phyloP scores from a whole-genome alignment of 1,140 invertebrate genomes.

The Agrilus planipennis region DNA sequence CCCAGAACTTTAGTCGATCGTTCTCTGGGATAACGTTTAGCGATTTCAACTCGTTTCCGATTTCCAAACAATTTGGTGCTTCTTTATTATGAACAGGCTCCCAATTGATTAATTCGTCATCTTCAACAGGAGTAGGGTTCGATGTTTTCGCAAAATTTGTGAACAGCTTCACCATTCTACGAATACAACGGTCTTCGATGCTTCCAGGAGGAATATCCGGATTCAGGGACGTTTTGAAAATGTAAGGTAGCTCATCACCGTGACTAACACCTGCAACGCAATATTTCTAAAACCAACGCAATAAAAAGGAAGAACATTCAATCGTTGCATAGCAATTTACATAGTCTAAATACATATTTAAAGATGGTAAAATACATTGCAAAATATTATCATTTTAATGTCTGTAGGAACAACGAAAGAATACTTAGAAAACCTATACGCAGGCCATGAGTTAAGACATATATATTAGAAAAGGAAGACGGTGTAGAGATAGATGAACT shows the following conservation, averaged over 20 bases:
- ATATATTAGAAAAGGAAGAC: too few relatives aligned
- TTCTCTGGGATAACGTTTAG: slow-evolving; percentile 16
- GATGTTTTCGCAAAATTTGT: slow-evolving; percentile 38
- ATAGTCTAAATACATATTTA: too few relatives aligned
- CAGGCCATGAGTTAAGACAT: too few relatives aligned
- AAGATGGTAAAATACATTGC: too few relatives aligned
- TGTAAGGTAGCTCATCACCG: slow-evolving; percentile 48
- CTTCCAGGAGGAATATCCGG: slow-evolving; percentile 27
- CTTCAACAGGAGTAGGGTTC: slow-evolving; percentile 23
- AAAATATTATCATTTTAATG: too few relatives aligned
- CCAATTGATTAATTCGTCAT: slow-evolving; percentile 12
- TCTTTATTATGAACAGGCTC: slow-evolving; percentile 11
- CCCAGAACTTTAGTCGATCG: slow-evolving; percentile 24
- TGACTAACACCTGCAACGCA: slow-evolving; percentile 40
- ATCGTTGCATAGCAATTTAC: too few relatives aligned
- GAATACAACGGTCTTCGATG: slow-evolving; percentile 16
- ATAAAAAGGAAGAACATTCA: too few relatives aligned
- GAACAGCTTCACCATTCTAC: slow-evolving; percentile 30
- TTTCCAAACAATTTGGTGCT: slow-evolving; percentile 19
- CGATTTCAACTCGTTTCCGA: slow-evolving; percentile 17
- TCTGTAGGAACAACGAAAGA: too few relatives aligned
- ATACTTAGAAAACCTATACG: too few relatives aligned
- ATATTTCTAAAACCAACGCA: too few relatives aligned
- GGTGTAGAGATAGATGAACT: too few relatives aligned
- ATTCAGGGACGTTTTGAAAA: slow-evolving; percentile 40